A percentile compares a stretch with the other conserved stretches of the same genome.
Conservation (phyloP, 2,797 vertebrate genomes). For the Phoebastria nigripes region DNA sequence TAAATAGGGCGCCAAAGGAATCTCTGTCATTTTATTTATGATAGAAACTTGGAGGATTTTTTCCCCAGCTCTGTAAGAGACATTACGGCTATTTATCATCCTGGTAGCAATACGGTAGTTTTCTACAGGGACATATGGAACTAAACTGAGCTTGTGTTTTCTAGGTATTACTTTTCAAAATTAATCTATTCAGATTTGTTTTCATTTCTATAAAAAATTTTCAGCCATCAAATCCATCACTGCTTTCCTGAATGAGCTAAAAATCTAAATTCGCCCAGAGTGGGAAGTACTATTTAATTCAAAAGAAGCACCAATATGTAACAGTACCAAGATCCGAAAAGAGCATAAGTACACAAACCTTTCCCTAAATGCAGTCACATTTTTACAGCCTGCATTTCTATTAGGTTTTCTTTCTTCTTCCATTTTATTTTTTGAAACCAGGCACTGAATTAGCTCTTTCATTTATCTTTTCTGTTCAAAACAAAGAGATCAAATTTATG, state of each 20-base stretch:
- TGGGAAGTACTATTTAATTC: background rate
- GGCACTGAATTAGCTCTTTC: background rate
- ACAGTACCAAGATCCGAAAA: background rate
- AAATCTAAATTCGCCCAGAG: background rate
- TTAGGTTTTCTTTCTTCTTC: background rate
- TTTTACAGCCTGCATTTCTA: background rate
- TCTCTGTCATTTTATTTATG: constrained; percentile 25
- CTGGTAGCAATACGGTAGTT: background rate
- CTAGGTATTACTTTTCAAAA: background rate
- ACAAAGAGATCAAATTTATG: background rate
- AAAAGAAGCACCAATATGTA: background rate
- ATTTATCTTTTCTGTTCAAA: background rate
- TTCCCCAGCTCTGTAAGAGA: background rate
- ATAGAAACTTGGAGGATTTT: background rate
- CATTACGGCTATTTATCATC: constrained; percentile 1
- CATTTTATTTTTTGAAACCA: background rate
- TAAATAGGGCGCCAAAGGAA: background rate
- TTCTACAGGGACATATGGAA: background rate
- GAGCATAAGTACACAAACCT: background rate
- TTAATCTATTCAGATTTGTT: background rate
- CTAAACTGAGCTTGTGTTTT: background rate
- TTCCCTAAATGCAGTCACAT: background rate
- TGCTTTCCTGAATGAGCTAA: background rate
- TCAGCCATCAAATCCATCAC: background rate
- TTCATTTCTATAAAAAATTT: background rate